Evolutionary conservation across 1,140 invertebrate genomes (phyloP), one percentile per base, ranked within the genome.

Genomic region (Halotydeus destructor): DNA sequence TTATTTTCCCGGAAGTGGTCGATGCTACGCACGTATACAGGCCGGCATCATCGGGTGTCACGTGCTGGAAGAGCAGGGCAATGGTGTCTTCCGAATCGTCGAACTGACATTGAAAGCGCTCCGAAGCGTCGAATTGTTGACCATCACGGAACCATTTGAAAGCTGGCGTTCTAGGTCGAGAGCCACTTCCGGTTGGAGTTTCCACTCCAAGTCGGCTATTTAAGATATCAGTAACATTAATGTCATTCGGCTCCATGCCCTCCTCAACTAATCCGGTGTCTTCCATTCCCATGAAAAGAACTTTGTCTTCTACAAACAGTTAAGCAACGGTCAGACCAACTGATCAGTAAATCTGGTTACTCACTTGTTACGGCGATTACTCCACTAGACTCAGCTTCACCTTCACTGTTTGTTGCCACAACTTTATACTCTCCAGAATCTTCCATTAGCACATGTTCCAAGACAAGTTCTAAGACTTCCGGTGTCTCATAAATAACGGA

Each of bases 1-100:
- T 85, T 37, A 93, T 89, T 52, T 82, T 83, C 27, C 84, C 85
- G 28, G 85, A 85, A 44, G 76, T 74, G 1, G 88, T 94, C 54
- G 84, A 81, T 0, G 86, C 86, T 1, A 89, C 82, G 53, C 85
- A 93, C 0, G 86, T 93, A 58, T 94, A 93, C 3, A 88, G 64
- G 4, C 86, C 86, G 21, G 83, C 83, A 59, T 93, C 84, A 55
- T 88, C 83, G 0, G 81, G 81, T 53, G 74, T 81, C 0, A 91
- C 84, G 52, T 91, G 80, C 53, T 88, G 81, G 60, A 96, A 91
- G 0, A 89, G 77, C 9, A 94, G 60, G 16, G 79, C 81, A 34
- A 91, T 62, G 0, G 78, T 88, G 52, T 91, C 85, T 53, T 89
- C 84, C 49, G 88, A 80, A 50, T 88, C 81, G 48, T 65, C 77